A percentile compares a stretch with the other conserved stretches of the same genome.
These are phyloP conservation scores for Canis aureus DNA, from an alignment of 2,113 vertebrate species.

Conservation along the genomic window DNA sequence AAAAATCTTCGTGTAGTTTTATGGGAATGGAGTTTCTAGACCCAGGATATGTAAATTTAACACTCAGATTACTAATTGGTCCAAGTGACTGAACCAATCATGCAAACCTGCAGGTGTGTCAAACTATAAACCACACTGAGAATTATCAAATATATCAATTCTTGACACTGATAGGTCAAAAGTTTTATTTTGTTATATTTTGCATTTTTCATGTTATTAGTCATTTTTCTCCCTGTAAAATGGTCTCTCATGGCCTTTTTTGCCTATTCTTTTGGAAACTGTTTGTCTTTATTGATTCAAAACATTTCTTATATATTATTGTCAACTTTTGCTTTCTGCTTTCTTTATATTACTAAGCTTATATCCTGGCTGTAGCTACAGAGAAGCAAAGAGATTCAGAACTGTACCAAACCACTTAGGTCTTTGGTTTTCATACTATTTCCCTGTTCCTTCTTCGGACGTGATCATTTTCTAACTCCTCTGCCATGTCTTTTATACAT, in stretches of 20 bases:
- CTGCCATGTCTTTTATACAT: background rate
- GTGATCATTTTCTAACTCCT: background rate
- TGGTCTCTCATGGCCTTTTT: background rate
- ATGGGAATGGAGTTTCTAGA: conserved; percentile 27
- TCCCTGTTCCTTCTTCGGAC: background rate
- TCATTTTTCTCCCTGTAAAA: background rate
- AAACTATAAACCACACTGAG: background rate
- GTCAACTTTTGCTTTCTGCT: background rate
- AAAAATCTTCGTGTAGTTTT: conserved; percentile 34
- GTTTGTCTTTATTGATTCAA: background rate
- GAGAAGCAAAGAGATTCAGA: conserved; percentile 9
- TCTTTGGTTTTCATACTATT: background rate
- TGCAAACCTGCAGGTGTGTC: background rate
- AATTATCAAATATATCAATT: background rate
- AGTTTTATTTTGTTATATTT: conserved; percentile 5
- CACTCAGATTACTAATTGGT: background rate
- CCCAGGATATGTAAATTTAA: background rate
- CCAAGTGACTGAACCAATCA: background rate
- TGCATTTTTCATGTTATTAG: background rate
- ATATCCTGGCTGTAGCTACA: background rate
- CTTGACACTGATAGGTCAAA: background rate
- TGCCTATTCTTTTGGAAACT: background rate
- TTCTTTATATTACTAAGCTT: conserved; percentile 28
- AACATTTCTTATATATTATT: background rate
- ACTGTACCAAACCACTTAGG: background rate